Evolutionary conservation across 2,797 vertebrate genomes (phyloP).

Genomic region (Hypotaenidia okinawae): DNA sequence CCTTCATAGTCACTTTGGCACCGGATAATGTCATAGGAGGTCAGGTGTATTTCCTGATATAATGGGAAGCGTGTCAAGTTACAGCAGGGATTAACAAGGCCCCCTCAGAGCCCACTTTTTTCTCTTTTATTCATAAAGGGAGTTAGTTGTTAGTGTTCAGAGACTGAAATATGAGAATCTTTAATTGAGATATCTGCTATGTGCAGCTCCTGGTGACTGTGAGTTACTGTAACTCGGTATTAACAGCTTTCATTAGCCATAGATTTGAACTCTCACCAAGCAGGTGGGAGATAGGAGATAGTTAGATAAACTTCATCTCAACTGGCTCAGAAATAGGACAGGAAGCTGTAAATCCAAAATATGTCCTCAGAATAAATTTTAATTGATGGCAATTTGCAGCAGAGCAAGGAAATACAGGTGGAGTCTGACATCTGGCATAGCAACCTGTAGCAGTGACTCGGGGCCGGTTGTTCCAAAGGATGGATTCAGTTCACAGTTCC

Average conservation of each 20-base stretch:
- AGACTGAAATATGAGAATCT: neutral
- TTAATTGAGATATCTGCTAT: neutral
- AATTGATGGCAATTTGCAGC: neutral
- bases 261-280: neutral
- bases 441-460: neutral
- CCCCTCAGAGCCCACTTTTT: neutral
- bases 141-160: neutral
- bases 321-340: neutral
- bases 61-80: neutral
- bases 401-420: neutral
- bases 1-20: neutral
- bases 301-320: neutral
- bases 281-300: neutral
- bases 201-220: neutral
- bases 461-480: neutral
- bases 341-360: neutral
- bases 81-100: conserved; percentile 1
- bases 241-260: neutral
- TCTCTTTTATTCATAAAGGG: neutral
- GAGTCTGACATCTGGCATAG: neutral
- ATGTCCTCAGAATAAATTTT: neutral
- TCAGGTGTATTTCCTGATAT: neutral
- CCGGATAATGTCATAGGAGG: neutral
- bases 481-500: neutral
- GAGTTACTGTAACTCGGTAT: neutral